phyloP scores from a whole-genome alignment of 2,113 vertebrate genomes.

The Seriola aureovittata region DNA sequence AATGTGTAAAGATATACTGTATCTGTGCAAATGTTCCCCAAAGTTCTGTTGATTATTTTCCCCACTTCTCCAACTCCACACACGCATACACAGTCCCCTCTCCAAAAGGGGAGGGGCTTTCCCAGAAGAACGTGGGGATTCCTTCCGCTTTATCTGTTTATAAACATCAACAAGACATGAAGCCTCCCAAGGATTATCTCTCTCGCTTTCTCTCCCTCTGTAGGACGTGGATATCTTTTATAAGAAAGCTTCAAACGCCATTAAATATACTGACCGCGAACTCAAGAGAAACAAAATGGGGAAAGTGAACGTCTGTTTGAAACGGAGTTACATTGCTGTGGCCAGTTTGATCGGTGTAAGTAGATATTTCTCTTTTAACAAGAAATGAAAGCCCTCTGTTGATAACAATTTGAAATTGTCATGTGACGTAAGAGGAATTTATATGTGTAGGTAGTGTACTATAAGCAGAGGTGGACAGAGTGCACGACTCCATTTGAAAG shows the following conservation, averaged over 20 bases:
- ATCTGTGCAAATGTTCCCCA: no score
- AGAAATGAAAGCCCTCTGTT: no score
- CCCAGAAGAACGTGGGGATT: background rate
- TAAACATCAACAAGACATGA: background rate
- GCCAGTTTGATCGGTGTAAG: conserved; percentile 62
- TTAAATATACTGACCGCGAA: background rate
- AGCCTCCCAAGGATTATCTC: accelerated
- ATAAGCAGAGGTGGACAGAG: no score
- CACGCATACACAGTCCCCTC: background rate
- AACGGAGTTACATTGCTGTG: conserved; percentile 36
- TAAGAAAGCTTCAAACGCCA: background rate
- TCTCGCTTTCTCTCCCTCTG: background rate
- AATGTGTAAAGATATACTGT: no score
- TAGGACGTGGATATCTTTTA: background rate
- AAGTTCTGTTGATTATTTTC: background rate
- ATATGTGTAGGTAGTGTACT: no score
- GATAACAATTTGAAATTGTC: no score
- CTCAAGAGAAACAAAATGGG: conserved; percentile 45
- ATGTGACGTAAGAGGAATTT: no score
- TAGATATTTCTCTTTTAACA: conserved; percentile 3
- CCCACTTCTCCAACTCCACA: background rate
- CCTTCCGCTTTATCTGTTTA: background rate
- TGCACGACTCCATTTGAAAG: no score
- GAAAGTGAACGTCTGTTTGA: conserved; percentile 61
- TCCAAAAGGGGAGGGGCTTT: conserved; percentile 14